Conservation (phyloP, 2,888 invertebrate genomes). For the Cryptus armator region DNA sequence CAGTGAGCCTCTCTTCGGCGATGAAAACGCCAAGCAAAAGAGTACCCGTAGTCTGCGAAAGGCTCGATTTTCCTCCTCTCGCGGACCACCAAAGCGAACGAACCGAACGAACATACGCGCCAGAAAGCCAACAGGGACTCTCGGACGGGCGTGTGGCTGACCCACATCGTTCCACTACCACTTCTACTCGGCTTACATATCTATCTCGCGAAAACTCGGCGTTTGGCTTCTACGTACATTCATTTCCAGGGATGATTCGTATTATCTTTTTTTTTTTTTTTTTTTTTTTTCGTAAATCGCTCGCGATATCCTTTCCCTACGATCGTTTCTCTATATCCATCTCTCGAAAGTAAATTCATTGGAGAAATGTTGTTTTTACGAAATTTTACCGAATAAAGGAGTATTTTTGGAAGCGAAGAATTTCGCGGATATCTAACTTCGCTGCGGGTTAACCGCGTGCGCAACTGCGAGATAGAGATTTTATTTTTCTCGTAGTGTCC, state of each 20-base stretch:
- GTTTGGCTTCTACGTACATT: slow-evolving; percentile 21
- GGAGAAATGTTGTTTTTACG: neutral
- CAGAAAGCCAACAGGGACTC: slow-evolving; percentile 54
- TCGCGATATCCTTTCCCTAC: neutral
- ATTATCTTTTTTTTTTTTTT: slow-evolving; percentile 14
- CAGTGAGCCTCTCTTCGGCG: slow-evolving; percentile 18
- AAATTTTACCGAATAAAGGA: neutral
- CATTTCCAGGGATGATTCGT: slow-evolving; percentile 47
- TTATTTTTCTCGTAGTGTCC: slow-evolving; percentile 15
- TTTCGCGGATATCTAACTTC: neutral
- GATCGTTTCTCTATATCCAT: neutral
- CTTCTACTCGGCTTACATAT: slow-evolving; percentile 23
- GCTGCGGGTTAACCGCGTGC: neutral
- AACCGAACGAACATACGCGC: slow-evolving; percentile 41
- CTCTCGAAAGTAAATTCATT: slow-evolving; percentile 1
- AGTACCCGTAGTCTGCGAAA: slow-evolving; percentile 21
- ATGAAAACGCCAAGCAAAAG: neutral
- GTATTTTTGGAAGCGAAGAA: neutral
- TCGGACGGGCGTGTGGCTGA: slow-evolving; percentile 55
- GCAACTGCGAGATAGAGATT: slow-evolving; percentile 7
- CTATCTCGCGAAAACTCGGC: neutral
- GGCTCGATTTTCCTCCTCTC: slow-evolving; percentile 28
- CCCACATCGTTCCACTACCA: slow-evolving; percentile 59
- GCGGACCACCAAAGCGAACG: slow-evolving; percentile 10
- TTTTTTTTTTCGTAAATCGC: no score